Conservation (phyloP, 2,888 invertebrate species). For the Agonopterix heracliana region DNA sequence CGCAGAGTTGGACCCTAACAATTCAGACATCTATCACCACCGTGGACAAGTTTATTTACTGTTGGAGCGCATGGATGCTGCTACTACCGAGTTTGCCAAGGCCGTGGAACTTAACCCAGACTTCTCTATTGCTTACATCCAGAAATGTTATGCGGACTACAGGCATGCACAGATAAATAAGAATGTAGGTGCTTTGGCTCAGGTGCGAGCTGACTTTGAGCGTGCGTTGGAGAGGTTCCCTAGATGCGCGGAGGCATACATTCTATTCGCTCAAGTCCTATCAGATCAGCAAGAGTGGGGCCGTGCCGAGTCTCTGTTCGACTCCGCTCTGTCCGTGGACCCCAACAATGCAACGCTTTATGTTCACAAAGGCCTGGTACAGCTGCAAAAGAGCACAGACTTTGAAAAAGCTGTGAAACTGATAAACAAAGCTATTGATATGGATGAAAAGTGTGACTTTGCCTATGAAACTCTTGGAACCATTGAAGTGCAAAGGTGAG, state of each 20-base stretch:
- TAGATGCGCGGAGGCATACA: constrained; percentile 89
- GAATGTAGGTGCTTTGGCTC: constrained; percentile 77
- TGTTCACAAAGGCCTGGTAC: constrained; percentile 90
- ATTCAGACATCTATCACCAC: constrained; percentile 94
- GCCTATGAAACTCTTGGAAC: constrained; percentile 97
- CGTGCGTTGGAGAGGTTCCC: constrained; percentile 87
- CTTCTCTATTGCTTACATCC: constrained; percentile 90
- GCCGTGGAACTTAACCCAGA: constrained; percentile 88
- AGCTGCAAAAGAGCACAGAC: constrained; percentile 90
- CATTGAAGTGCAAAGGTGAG: constrained; percentile 93
- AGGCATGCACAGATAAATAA: constrained; percentile 79
- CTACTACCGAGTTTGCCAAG: constrained; percentile 87
- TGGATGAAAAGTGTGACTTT: constrained; percentile 95
- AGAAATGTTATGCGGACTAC: constrained; percentile 94
- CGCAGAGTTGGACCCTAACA: constrained; percentile 83
- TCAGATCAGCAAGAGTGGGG: constrained; percentile 89
- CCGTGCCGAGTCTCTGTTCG: constrained; percentile 88
- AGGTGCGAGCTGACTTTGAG: constrained; percentile 84
- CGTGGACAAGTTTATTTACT: constrained; percentile 92
- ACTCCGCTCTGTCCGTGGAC: constrained; percentile 87
- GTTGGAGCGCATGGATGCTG: constrained; percentile 87
- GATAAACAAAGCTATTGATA: constrained; percentile 87
- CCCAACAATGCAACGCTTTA: constrained; percentile 90
- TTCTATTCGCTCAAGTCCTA: constrained; percentile 92
- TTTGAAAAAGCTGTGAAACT: constrained; percentile 85